These are phyloP conservation scores for Drosophila leonis DNA, from an alignment of 2,888 invertebrate genomes.

Conservation along the genomic window DNA sequence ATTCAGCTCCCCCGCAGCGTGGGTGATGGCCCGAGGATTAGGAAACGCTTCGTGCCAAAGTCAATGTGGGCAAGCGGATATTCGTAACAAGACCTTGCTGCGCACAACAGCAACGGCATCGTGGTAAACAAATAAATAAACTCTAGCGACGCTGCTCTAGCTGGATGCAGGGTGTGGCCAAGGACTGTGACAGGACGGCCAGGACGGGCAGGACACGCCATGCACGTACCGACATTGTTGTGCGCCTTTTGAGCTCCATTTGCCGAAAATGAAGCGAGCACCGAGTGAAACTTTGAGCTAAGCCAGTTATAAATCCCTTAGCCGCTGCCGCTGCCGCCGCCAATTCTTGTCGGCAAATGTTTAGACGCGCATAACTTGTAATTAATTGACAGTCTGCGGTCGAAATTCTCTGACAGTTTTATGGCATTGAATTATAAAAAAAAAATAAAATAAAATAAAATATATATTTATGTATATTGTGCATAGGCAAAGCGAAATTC, in stretches of 20 bases:
- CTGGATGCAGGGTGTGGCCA: constrained; percentile 18
- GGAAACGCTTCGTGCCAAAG: constrained; percentile 57
- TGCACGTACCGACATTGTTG: constrained; percentile 1
- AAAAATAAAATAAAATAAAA: neutral
- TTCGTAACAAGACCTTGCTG: constrained; percentile 42
- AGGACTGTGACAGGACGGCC: neutral
- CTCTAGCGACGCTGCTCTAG: constrained; percentile 36
- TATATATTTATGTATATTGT: neutral
- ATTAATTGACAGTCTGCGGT: constrained; percentile 51
- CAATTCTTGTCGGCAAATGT: constrained; percentile 1
- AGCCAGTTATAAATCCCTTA: constrained; percentile 31
- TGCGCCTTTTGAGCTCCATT: constrained; percentile 26
- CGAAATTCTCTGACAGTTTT: constrained; percentile 20
- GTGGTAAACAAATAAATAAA: constrained; percentile 67
- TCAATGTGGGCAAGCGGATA: constrained; percentile 68
- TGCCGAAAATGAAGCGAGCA: constrained; percentile 7
- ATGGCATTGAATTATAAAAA: constrained; percentile 3
- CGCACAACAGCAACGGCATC: constrained; percentile 29
- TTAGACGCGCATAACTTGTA: constrained; percentile 27
- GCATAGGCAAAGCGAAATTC: neutral
- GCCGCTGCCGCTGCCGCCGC: neutral
- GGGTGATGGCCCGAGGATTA: constrained; percentile 43
- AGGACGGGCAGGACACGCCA: neutral
- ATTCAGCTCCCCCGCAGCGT: neutral
- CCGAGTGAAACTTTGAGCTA: constrained; percentile 11